Evolutionary conservation across 2,113 vertebrate genomes (phyloP).

Genomic region (Lonchura striata): DNA sequence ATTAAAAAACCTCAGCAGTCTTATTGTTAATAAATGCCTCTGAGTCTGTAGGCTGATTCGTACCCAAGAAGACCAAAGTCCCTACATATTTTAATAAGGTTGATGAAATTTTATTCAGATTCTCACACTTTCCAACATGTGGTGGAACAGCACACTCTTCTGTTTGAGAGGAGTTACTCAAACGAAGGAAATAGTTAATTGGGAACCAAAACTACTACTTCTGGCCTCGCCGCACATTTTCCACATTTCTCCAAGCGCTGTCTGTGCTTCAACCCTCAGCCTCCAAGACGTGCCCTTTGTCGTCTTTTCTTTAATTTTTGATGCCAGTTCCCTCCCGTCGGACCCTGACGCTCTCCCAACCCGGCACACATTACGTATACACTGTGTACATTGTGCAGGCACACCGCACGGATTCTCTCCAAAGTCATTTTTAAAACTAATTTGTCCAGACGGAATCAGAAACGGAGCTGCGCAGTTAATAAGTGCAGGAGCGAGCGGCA

Average conservation of each 20-base stretch:
- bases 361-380: background rate
- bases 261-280: background rate
- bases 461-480: conserved; percentile 36
- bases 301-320: background rate
- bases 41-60: conserved; percentile 73
- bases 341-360: background rate
- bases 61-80: conserved; percentile 74
- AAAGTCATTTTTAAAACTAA: conserved; percentile 51
- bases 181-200: conserved; percentile 73
- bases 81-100: conserved; percentile 77
- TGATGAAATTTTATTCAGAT: conserved; percentile 77
- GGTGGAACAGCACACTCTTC: conserved; percentile 86
- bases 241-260: conserved; percentile 28
- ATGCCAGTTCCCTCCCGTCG: background rate
- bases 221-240: conserved; percentile 42
- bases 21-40: conserved; percentile 79
- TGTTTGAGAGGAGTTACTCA: conserved; percentile 80
- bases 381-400: background rate
- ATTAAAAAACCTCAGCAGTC: conserved; percentile 77
- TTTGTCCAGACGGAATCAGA: conserved; percentile 33
- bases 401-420: background rate
- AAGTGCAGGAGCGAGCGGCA: conserved; percentile 51
- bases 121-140: conserved; percentile 76
- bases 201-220: conserved; percentile 64
- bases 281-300: conserved; percentile 15